Evolutionary conservation across 1,140 invertebrate genomes (phyloP).

Genomic region (Drosophila kurseongensis): DNA sequence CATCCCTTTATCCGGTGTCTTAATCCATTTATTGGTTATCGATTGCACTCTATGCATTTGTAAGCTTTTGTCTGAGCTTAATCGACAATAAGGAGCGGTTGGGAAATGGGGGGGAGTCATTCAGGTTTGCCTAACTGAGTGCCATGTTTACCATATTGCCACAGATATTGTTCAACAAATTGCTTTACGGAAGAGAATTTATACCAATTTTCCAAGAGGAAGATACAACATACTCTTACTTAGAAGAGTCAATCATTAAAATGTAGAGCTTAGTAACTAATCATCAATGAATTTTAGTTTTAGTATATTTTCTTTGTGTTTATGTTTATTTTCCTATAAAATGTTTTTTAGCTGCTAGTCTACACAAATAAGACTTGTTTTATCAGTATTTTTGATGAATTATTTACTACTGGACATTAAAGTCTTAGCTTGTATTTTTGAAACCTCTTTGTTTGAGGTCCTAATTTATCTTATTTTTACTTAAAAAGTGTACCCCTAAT

Average conservation of each 20-base stretch:
- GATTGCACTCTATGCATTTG: constrained; percentile 29
- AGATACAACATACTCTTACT: background rate
- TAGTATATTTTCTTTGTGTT: too few species aligned
- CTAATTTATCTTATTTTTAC: background rate
- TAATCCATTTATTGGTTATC: constrained; percentile 5
- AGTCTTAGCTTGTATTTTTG: too few species aligned
- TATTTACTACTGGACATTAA: too few species aligned
- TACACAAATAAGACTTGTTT: too few species aligned
- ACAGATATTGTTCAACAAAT: constrained; percentile 42
- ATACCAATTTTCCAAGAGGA: constrained; percentile 5
- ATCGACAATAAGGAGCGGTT: constrained; percentile 32
- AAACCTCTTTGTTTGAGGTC: background rate
- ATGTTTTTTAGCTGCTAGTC: too few species aligned
- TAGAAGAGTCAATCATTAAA: background rate
- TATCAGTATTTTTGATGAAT: too few species aligned
- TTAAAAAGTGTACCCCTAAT: background rate
- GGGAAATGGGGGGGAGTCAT: background rate
- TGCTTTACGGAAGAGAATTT: constrained; percentile 28
- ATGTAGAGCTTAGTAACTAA: background rate
- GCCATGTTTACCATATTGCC: constrained; percentile 48
- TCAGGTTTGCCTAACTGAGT: constrained; percentile 46
- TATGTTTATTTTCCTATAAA: too few species aligned
- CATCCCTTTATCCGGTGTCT: constrained; percentile 6
- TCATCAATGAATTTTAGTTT: too few species aligned
- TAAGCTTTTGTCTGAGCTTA: constrained; percentile 32